These are phyloP conservation scores for Labeo rohita DNA, from an alignment of 2,113 vertebrate genomes.

Conservation along the genomic window DNA sequence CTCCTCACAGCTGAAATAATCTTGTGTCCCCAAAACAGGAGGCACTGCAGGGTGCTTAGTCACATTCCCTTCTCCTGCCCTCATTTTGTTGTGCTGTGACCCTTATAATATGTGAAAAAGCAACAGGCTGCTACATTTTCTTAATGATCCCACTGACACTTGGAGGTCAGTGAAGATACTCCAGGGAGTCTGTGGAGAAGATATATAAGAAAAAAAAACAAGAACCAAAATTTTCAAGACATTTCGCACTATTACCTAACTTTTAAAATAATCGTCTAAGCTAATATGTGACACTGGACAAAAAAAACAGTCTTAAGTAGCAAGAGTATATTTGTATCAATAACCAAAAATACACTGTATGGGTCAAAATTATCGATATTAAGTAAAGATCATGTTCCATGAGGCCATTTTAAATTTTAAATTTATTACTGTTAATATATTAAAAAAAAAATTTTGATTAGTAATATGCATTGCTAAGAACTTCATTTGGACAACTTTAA, in stretches of 20 bases:
- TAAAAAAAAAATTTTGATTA: too few relatives aligned
- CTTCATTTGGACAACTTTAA: too few relatives aligned
- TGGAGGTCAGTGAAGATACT: background rate
- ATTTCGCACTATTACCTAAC: background rate
- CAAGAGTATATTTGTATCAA: too few relatives aligned
- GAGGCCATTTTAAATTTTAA: too few relatives aligned
- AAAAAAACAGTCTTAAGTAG: too few relatives aligned
- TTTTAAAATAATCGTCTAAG: background rate
- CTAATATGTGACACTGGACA: background rate
- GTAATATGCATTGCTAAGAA: too few relatives aligned
- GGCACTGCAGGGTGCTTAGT: background rate
- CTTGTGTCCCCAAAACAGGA: background rate
- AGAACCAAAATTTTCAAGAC: background rate
- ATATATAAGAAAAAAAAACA: background rate
- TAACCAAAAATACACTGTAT: too few relatives aligned
- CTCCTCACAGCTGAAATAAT: conserved; percentile 31
- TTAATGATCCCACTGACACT: background rate
- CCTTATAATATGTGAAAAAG: background rate
- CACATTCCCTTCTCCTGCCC: conserved; percentile 15
- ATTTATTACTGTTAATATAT: too few relatives aligned
- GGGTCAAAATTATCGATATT: too few relatives aligned
- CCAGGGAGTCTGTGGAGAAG: background rate
- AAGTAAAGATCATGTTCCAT: too few relatives aligned
- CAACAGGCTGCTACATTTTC: background rate
- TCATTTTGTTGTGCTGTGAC: background rate